Evolutionary conservation across 2,797 vertebrate genomes (phyloP), one percentile per base, ranked within the genome.

Genomic region (Crax fasciolata): DNA sequence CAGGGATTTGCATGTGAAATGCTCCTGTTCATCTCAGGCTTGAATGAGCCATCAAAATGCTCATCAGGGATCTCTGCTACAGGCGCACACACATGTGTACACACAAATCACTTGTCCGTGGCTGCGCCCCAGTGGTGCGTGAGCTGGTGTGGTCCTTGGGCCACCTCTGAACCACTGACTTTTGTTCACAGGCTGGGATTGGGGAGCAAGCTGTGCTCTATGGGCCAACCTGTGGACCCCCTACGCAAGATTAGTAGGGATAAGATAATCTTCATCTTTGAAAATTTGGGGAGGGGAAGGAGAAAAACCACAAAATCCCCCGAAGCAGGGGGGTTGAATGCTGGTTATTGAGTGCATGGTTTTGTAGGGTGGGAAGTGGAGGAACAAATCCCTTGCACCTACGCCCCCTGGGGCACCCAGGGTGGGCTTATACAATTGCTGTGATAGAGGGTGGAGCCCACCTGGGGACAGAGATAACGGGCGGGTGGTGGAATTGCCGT

Each of bases 391-490:
- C 85, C 87, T 94, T 5, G 52, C 84, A 76, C 89, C 84, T 92
- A 85, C 10, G 7, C 49, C 83, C 92, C 49, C 4, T 18, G 8
- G 77, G 79, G 62, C 85, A 79, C 44, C 5, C 11, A 57, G 77
- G 59, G n/a, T 86, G 89, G 80, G 67, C 28, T 93, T 44, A 28
- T 84, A 94, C 87, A 91, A 92, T 93, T 13, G 82, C 76, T 9
- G 67, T 2, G 44, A 74, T 41, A 39, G 80, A 87, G 62, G 90
- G 92, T 92, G 87, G 92, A 90, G 24, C 85, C 95, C 95, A 97
- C 95, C 96, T 97, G 96, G 97, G 97, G 87, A 81, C 77, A 51
- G 94, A 97, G 97, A 97, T 97, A 97, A 97, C 57, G 68, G 92
- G 32, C 24, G 41, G 78, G 76, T 4, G 11, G 55, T 43, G 58